Evolutionary conservation across 2,888 invertebrate genomes (phyloP).

Genomic region (Lasioglossum villosulum): DNA sequence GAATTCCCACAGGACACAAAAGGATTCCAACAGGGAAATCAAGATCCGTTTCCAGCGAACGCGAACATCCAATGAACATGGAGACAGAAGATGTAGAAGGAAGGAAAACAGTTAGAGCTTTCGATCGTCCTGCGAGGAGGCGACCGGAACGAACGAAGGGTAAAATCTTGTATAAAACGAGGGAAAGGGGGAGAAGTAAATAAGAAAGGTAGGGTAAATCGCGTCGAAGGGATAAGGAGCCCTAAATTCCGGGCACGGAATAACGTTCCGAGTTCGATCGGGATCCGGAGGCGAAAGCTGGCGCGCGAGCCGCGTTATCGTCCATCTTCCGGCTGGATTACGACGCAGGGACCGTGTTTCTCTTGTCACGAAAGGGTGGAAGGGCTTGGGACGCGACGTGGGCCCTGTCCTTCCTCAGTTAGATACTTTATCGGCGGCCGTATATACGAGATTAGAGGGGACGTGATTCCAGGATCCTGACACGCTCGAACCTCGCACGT

Average conservation of each 20-base stretch:
- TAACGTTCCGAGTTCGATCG: slow-evolving; percentile 44
- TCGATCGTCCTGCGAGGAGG: neutral
- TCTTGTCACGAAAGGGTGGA: slow-evolving; percentile 43
- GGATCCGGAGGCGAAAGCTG: neutral
- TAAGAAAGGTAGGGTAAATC: slow-evolving; percentile 7
- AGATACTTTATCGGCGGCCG: slow-evolving; percentile 69
- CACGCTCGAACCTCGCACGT: slow-evolving; percentile 57
- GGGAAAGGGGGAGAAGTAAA: neutral
- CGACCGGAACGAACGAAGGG: neutral
- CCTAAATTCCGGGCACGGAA: slow-evolving; percentile 31
- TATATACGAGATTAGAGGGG: slow-evolving; percentile 69
- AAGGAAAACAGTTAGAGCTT: neutral
- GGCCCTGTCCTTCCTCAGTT: slow-evolving; percentile 46
- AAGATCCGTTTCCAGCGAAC: neutral
- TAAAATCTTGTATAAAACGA: neutral
- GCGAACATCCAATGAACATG: neutral
- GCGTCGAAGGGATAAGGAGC: slow-evolving; percentile 24
- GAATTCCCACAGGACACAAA: neutral
- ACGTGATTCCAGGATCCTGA: slow-evolving; percentile 61
- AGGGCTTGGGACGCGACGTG: slow-evolving; percentile 24
- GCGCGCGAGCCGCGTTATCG: slow-evolving; percentile 40
- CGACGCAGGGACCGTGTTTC: slow-evolving; percentile 50
- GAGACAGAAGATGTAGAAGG: neutral
- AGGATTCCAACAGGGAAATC: neutral
- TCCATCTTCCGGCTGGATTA: slow-evolving; percentile 62